Base-by-base conservation (phyloP, 2,888 invertebrate genomes). In the Dioctria linearis region DNA sequence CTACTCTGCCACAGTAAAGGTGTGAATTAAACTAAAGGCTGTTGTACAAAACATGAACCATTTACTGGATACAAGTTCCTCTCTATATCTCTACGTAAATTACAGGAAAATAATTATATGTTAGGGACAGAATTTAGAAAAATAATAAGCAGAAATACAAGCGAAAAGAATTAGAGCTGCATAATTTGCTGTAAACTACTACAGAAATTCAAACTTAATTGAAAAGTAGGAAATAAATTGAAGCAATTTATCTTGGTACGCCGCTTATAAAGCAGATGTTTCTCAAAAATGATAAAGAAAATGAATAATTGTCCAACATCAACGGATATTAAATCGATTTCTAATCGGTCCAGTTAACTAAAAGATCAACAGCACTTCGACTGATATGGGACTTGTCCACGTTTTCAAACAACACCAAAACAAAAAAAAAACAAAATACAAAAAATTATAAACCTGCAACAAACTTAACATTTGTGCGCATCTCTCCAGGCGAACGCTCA, bases 251-350 rank as follows among this genome's bases (percentile, higher is more conserved):
- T 46, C 49, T 6, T 46, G 49, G 49, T 46, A 46, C 5, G 2
- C 5, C 49, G 49, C 25, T 46, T 46, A 46, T 46, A 5, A 6
- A 46, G 49, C 49, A 46, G 9, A 46, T 54, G 54, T 54, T 54
- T 54, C 11, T 54, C 54, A 54, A 11, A 25, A 4, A 54, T n/a
- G 54, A n/a, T n/a, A 6, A n/a, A 54, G 6, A 54, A 54, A 54
- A 54, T 54, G 73, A 73, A 57, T 73, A 73, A 73, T 73, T 73
- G 73, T 73, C 57, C 57, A 73, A 73, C 73, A 73, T 73, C 57
- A 25, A 40, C 54, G 42, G 51, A 40, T 73, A 57, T 59, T 57
- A 73, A 73, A 73, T 73, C 42, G 73, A 73, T 73, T 54, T 73
- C 73, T 73, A 73, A 73, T 73, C 73, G 73, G 42, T 57, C 57